Evolutionary conservation across 2,888 invertebrate genomes (phyloP), one percentile per base, ranked within the genome.

Genomic region (Sarcophaga caerulescens): DNA sequence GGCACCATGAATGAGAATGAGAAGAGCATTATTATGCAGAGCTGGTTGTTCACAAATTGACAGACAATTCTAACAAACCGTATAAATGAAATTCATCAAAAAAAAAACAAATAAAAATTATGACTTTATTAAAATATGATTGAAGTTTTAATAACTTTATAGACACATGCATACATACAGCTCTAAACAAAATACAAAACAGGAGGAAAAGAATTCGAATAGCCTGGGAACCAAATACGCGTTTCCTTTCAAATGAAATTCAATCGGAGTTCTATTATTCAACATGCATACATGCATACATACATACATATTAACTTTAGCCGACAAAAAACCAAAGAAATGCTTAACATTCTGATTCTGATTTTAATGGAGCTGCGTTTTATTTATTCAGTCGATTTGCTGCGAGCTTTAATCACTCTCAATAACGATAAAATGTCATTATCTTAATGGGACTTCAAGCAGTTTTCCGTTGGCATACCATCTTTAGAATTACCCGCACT

Each of bases 121-220:
- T 83, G 62, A 69, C 85, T 85, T 83, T 83, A 85, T 85, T 85
- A 80, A n/a, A n/a, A 85, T 57, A 77, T 52, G 57, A 68, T 82
- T 71, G 52, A 73, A 25, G 52, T 69, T 71, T 77, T 83, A 62
- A 77, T 77, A 84, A 77, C 60, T 60, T 60, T n/a, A 19, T 65
- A 59, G 21, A 65, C 12, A 35, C 11, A 44, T 6, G 2, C 5
- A n/a, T 4, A n/a, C 11, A 52, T 14, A 17, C 17, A 52, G 52
- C 17, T 52, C 14, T 52, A 14, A 12, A 52, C 52, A 17, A 35
- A 35, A 35, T 52, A 17, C 57, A 25, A 68, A 52, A 47, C 19
- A 73, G 19, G 4, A 14, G 12, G 12, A 52, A 17, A 52, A 52
- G 14, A 14, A 47, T 11, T 47, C 47, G 19, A 65, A 76, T 8